A percentile compares a stretch with the other conserved stretches of the same genome.
phyloP scores from a whole-genome alignment of 2,113 vertebrate species.

The Arizona elegans region DNA sequence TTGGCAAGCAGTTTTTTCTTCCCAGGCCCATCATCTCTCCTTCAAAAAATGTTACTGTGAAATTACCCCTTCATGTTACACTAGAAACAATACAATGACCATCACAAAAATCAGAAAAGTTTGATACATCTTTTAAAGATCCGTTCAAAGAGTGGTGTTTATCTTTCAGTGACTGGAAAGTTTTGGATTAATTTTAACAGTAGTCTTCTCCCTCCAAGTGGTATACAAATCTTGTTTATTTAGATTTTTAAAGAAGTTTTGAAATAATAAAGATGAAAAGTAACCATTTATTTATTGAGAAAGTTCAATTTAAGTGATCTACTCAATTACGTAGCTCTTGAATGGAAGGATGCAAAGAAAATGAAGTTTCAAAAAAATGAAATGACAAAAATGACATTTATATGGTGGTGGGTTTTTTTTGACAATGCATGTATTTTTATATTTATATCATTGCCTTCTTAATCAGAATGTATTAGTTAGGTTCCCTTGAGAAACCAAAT shows the following conservation, averaged over 20 bases:
- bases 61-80: neutral
- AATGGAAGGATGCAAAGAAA: neutral
- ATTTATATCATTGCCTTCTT: neutral
- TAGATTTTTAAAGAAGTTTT: slow-evolving; percentile 3
- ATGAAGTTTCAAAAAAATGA: neutral
- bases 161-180: neutral
- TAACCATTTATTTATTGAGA: neutral
- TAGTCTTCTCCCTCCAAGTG: rapidly evolving
- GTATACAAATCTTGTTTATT: neutral
- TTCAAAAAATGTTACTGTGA: neutral
- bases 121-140: neutral
- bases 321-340: neutral
- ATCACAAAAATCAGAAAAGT: neutral
- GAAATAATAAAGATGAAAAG: neutral
- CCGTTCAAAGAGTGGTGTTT: neutral
- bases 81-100: rapidly evolving
- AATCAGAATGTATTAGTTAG: neutral
- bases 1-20: neutral
- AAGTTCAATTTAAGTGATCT: too few relatives aligned
- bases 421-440: neutral
- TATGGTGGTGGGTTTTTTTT: neutral
- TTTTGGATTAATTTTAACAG: neutral
- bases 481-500: neutral
- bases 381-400: neutral
- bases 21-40: slow-evolving; percentile 2